Base-by-base conservation (phyloP, 2,888 invertebrate genomes). In the Dusona sp. region DNA sequence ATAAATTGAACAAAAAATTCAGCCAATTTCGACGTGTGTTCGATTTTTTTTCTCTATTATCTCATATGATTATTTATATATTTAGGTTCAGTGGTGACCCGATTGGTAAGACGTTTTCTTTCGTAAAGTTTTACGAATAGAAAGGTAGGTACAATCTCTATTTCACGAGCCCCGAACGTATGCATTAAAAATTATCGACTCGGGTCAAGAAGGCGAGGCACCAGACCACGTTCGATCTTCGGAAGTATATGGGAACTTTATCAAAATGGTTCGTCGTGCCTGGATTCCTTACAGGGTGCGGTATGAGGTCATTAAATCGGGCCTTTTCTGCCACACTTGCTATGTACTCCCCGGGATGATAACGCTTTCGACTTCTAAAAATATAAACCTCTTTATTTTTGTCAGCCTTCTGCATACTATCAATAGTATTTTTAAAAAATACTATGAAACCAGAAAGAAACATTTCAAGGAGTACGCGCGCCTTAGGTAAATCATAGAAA, bases 211-310 rank as follows among this genome's bases (percentile, higher is more conserved):
- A 75, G 81, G 84, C 68, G 74, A 61, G 83, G 84, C 86, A 82
- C 67, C 65, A 16, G 16, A 25, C 25, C 38, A 42, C 36, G 8
- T 64, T 45, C 42, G 33, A 64, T 54, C 13, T 54, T 54, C 54
- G 22, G 48, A 78, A 54, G 33, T 25, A 45, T 38, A 51, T 57
- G 45, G 73, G 25, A 77, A 64, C 38, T 77, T 80, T 70, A 79
- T 84, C 70, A 11, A 75, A 84, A 51, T 48, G 11, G 57, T 19
- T 25, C 36, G 42, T 45, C 36, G 22, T 51, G 38, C 19, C 42
- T 84, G 72, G 77, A 65, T 84, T 77, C 13, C 45, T 79, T 70
- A 42, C 16, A 65, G 87, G 85, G 87, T 82, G 87, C 48, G 85
- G 87, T 87, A 65, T 79, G 51, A 85, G 80, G 29, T 79, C 73